Conservation (phyloP, 2,113 vertebrate species). For the Pelusios castaneus region DNA sequence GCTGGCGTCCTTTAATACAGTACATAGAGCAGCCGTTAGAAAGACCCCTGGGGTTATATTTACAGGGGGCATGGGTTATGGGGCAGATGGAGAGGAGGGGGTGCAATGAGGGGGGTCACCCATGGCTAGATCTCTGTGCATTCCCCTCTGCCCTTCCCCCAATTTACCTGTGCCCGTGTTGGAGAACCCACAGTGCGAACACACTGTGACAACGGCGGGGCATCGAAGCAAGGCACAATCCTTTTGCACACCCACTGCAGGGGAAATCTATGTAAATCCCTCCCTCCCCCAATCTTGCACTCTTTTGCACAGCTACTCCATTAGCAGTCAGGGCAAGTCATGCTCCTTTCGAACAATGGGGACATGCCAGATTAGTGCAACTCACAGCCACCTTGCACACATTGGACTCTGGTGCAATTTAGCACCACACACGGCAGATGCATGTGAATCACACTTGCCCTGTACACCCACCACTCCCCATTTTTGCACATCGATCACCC, state of each 20-base stretch:
- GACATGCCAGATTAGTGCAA: neutral
- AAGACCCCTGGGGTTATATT: slow-evolving; percentile 59
- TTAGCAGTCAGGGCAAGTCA: neutral
- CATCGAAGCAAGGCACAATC: neutral
- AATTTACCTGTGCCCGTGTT: neutral
- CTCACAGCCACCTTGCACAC: neutral
- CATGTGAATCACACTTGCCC: neutral
- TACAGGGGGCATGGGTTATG: slow-evolving; percentile 36
- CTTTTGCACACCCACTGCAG: neutral
- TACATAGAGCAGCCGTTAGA: slow-evolving; percentile 48
- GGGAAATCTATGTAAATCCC: neutral
- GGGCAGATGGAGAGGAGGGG: neutral
- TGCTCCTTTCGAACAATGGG: neutral
- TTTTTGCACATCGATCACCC: neutral
- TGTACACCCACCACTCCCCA: neutral
- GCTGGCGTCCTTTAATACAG: neutral
- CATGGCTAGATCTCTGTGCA: neutral
- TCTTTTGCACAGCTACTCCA: neutral
- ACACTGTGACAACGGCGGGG: neutral
- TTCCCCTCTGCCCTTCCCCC: neutral
- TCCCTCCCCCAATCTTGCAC: no score
- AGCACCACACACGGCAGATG: neutral
- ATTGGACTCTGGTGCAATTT: neutral
- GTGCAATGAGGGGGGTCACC: slow-evolving; percentile 13
- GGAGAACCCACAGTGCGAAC: neutral